A percentile compares a stretch with the other conserved stretches of the same genome.
These are phyloP conservation scores for Nemotelus nigrinus DNA, from an alignment of 2,888 invertebrate genomes.

Conservation along the genomic window DNA sequence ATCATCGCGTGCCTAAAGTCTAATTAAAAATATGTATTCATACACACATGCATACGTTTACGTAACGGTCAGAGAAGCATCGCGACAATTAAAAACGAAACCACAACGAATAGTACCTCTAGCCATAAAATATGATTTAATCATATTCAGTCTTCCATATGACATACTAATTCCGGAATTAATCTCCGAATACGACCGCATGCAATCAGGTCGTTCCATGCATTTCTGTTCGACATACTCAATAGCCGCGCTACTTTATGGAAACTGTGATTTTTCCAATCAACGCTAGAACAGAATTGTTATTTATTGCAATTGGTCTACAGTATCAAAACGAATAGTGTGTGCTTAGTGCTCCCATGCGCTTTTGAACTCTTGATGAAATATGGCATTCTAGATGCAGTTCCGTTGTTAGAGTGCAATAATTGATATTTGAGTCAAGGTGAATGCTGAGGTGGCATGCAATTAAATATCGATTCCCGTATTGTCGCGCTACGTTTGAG, in stretches of 20 bases:
- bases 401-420: neutral
- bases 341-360: neutral
- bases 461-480: conserved; percentile 28
- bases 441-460: conserved; percentile 5
- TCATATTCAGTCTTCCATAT: neutral
- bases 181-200: conserved; percentile 6
- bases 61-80: conserved; percentile 14
- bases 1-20: conserved; percentile 41
- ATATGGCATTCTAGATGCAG: neutral
- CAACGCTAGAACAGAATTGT: neutral
- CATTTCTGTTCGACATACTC: neutral
- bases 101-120: conserved; percentile 5
- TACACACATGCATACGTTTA: neutral
- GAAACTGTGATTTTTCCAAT: neutral
- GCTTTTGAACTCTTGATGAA: neutral
- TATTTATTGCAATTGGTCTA: too few relatives aligned
- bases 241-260: too few relatives aligned
- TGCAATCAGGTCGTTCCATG: conserved; percentile 21
- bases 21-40: conserved; percentile 22
- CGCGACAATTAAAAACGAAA: neutral
- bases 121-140: conserved; percentile 28
- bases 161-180: neutral
- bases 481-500: neutral
- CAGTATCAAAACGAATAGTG: too few relatives aligned
- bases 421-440: conserved; percentile 35